Base-by-base conservation (phyloP, 1,140 invertebrate species). In the Druon quercuslanigerum region DNA sequence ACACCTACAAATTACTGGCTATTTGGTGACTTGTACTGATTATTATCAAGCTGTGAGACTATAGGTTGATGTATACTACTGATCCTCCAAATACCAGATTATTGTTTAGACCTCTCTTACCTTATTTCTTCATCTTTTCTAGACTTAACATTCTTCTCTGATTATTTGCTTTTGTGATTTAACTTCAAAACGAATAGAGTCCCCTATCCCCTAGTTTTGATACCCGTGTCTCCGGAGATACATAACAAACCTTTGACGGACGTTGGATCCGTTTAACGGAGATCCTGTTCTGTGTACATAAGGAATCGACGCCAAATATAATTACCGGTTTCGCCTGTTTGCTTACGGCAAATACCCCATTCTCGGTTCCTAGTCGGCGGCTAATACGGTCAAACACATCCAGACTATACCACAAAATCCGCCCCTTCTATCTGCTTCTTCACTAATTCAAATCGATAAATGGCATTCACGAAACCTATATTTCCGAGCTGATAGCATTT, bases 301-400 rank as follows among this genome's bases (percentile, higher is more conserved):
- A 88, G 87, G 84, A 89, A 90, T 89, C 83, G 86, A 87, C 84
- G 83, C 82, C 84, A 90, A 90, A 91, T 87, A 86, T 91, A 90
- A 90, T 90, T 90, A 89, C 86, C 85, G 87, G 88, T 87, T 84
- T 85, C 80, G 84, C 71, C 78, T 80, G 88, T 90, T 91, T 90
- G 82, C 85, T 77, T 19, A 50, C 57, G 74, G 83, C 83, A 88
- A 91, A 89, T 83, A 89, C 60, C 60, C 50, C 51, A 66, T 51
- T 60, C 12, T 0, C 50, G 25, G 14, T 25, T 56, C 72, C 72
- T 13, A 57, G 60, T 51, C 57, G 25, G 72, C 77, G 46, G 54
- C 14, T 70, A 76, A 76, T 79, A 71, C 52, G 50, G 54, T 72
- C n/a, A 75, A 51, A 71, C 73, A 51, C 20, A 70, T 60, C 57